Percentiles rank a stretch among this genome's conserved stretches.
phyloP scores from a whole-genome alignment of 1,140 invertebrate species.

The Ganaspis sp. region DNA sequence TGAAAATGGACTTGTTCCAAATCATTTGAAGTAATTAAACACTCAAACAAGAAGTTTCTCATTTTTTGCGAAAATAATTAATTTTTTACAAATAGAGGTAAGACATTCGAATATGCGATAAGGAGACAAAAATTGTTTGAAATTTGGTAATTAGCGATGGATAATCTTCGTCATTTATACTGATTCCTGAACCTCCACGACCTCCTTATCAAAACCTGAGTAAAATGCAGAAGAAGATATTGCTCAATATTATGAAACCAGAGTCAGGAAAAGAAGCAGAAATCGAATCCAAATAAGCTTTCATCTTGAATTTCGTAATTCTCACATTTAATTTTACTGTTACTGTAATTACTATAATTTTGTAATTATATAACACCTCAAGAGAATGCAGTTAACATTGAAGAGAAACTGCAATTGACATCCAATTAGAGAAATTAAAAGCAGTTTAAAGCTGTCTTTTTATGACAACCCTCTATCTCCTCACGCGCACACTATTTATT shows the following conservation, averaged over 20 bases:
- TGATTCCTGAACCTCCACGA: constrained; percentile 9
- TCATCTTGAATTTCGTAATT: constrained; percentile 18
- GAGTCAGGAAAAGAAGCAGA: constrained; percentile 22
- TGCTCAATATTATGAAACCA: background rate
- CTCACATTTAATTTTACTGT: background rate
- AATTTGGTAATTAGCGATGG: constrained; percentile 1
- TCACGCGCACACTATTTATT: too few relatives aligned
- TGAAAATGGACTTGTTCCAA: too few relatives aligned
- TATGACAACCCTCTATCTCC: background rate
- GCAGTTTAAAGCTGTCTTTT: background rate
- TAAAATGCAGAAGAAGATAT: background rate
- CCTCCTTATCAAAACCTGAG: constrained; percentile 27
- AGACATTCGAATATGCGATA: too few relatives aligned
- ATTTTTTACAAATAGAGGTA: too few relatives aligned
- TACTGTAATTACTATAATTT: constrained; percentile 10
- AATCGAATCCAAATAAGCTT: constrained; percentile 11
- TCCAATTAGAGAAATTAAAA: background rate
- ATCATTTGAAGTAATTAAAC: too few relatives aligned
- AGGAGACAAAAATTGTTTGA: background rate
- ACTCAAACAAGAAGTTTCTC: too few relatives aligned
- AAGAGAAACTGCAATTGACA: background rate
- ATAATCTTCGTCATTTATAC: constrained; percentile 14
- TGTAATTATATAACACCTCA: background rate
- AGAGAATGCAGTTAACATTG: constrained; percentile 25
- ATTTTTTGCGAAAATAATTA: too few relatives aligned